Evolutionary conservation across 1,140 invertebrate species (phyloP).

Genomic region (Linepithema humile): DNA sequence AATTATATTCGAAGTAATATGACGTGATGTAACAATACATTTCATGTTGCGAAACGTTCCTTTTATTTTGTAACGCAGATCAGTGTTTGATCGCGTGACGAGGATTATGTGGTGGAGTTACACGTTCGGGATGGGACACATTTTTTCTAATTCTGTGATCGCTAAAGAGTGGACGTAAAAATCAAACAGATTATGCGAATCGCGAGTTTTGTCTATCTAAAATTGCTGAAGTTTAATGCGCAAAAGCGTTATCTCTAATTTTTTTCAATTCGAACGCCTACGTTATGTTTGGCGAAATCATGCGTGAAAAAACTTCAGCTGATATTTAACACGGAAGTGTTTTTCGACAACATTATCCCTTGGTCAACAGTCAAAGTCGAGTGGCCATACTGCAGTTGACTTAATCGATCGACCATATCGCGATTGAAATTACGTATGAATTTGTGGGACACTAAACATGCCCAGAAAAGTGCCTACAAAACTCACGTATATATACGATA

Average conservation of each 20-base stretch:
- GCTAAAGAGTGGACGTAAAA: neutral
- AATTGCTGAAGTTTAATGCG: neutral
- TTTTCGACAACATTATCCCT: neutral
- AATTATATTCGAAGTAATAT: neutral
- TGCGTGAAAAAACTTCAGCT: neutral
- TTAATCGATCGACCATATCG: constrained; percentile 37
- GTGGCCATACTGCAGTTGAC: neutral
- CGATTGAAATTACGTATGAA: neutral
- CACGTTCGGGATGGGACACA: neutral
- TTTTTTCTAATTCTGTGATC: neutral
- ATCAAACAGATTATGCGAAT: neutral
- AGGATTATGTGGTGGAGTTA: neutral
- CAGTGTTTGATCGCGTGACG: neutral
- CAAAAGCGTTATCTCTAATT: neutral
- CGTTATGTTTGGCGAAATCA: neutral
- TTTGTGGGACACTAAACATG: neutral
- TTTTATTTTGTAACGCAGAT: neutral
- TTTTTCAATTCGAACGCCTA: neutral
- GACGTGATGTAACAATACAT: neutral
- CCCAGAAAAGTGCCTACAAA: neutral
- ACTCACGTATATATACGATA: neutral
- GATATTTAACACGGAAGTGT: constrained; percentile 1
- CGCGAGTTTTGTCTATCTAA: neutral
- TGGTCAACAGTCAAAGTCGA: constrained; percentile 21
- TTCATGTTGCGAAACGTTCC: constrained; percentile 17